Conservation (phyloP, 2,888 invertebrate genomes). For the Nebria salina region DNA sequence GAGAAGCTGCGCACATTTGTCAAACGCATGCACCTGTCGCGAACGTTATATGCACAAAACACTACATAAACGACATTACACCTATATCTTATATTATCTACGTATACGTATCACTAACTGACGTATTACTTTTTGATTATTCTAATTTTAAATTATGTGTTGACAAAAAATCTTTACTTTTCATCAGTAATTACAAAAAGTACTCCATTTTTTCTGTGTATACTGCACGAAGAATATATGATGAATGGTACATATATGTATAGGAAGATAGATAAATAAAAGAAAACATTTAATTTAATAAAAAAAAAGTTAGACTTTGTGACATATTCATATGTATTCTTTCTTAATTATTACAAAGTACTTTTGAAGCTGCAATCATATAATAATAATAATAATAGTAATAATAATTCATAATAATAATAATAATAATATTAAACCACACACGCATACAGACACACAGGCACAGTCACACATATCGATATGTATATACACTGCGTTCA, state of each 20-base stretch:
- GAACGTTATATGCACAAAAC: not conserved
- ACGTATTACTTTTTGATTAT: no score
- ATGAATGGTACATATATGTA: no score
- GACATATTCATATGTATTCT: slow-evolving; percentile 46
- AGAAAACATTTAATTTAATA: not conserved
- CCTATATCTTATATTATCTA: not conserved
- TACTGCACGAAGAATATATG: no score
- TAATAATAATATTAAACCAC: slow-evolving; percentile 42
- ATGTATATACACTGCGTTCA: slow-evolving; percentile 34
- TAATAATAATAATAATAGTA: slow-evolving; percentile 42
- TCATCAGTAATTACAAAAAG: not conserved
- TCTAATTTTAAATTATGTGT: no score
- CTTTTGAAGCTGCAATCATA: slow-evolving; percentile 48
- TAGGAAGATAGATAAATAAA: no score
- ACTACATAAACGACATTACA: not conserved
- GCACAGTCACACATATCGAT: slow-evolving; percentile 17
- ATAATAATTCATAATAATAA: slow-evolving; percentile 45
- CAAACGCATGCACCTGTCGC: slow-evolving; percentile 34
- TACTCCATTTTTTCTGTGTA: no score
- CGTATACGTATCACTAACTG: not conserved
- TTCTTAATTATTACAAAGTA: slow-evolving; percentile 48
- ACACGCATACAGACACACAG: no score
- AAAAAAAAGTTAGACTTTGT: slow-evolving; percentile 24
- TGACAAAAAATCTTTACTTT: no score
- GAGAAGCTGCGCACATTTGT: slow-evolving; percentile 30